Base-by-base conservation (phyloP, 2,113 vertebrate species). In the Abramis brama region DNA sequence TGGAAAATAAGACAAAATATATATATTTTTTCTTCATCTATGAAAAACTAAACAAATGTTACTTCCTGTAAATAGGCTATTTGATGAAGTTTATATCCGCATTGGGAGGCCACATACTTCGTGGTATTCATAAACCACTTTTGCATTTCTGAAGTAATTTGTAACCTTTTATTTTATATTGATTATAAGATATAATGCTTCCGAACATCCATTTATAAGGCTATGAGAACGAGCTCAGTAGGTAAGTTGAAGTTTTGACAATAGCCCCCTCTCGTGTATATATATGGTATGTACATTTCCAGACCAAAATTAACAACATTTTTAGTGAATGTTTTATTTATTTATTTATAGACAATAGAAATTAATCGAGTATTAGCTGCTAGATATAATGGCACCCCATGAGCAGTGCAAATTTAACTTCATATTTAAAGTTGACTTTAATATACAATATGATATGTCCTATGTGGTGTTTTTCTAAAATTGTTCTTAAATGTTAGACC, bases 201-300 rank as follows among this genome's bases (percentile, higher is more conserved):
- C 36, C 23, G 39, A 70, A 70, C 66, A 21, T 36, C 30, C 8
- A 39, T 71, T 23, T 11, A 23, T 71, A 19, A 74, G 23, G 11
- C 43, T 7, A 74, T 47, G 21, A 73, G 4, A n/a, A 21, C 33
- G 33, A 17, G 73, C 17, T 75, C 15, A 76, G n/a, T 19, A 30
- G 71, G 2, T 25, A 25, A 77, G 43, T 52, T 27, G 8, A 55
- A 19, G 17, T 17, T 77, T 77, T 21, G 0, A 55, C 25, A 55
- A 55, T 21, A 55, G 27, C 27, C 2, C 75, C 75, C 75, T 77
- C 75, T 77, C 21, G 75, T 77, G 75, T 77, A 21, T 11, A 55
- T 33, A 77, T 33, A 55, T 21, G 19, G 75, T 10, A 33, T 33
- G 75, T 77, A 12, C 47, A 33, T 55, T 77, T 52, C 45, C 74